Conservation (phyloP, 2,113 vertebrate species). For the Cheirogaleus medius region DNA sequence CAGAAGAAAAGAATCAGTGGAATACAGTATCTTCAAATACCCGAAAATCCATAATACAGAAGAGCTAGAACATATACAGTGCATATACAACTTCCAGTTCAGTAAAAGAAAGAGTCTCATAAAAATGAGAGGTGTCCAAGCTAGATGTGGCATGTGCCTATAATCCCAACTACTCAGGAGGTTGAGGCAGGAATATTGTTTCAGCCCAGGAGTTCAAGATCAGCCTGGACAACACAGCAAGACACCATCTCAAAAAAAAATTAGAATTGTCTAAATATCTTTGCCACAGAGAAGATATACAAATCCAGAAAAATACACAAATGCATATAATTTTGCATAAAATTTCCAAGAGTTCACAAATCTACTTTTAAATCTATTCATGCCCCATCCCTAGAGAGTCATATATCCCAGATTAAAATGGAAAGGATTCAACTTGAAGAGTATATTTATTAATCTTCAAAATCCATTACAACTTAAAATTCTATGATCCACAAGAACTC, state of each 20-base stretch:
- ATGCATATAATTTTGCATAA: conserved; percentile 11
- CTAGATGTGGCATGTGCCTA: background rate
- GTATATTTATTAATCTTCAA: conserved; percentile 17
- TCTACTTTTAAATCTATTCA: conserved; percentile 31
- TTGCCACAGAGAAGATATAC: conserved; percentile 9
- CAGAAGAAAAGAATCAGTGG: background rate
- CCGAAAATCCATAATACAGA: background rate
- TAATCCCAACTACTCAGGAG: background rate
- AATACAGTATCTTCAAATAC: conserved; percentile 24
- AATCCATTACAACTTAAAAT: background rate
- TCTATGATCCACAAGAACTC: conserved; percentile 13
- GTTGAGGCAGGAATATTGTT: background rate
- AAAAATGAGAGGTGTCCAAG: background rate
- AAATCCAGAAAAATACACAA: conserved; percentile 37
- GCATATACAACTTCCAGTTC: background rate
- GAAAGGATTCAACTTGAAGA: conserved; percentile 25
- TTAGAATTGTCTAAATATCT: background rate
- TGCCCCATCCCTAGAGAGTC: background rate
- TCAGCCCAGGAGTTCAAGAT: background rate
- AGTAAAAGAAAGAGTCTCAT: conserved; percentile 22
- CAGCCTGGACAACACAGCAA: background rate
- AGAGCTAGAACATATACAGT: background rate
- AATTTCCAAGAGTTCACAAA: background rate
- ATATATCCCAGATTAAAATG: conserved; percentile 4
- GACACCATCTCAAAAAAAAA: background rate